A percentile compares a stretch with the other conserved stretches of the same genome.
phyloP scores from a whole-genome alignment of 1,140 invertebrate species.

The Anoplolepis gracilipes region DNA sequence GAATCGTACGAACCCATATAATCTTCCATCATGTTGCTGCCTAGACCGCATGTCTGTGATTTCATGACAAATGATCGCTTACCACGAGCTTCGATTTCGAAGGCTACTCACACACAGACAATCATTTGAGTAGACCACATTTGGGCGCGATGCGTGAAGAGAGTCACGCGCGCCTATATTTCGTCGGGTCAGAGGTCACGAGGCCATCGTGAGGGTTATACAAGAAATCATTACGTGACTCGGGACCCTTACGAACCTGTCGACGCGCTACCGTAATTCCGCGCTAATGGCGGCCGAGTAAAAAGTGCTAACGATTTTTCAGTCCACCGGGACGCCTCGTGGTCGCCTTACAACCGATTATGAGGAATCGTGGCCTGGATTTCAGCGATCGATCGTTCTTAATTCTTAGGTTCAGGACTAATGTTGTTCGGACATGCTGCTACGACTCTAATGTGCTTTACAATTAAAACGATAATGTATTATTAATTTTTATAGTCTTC shows the following conservation, averaged over 20 bases:
- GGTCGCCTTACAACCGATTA: constrained; percentile 47
- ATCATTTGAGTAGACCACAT: neutral
- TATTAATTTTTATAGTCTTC: neutral
- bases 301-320: constrained; percentile 61
- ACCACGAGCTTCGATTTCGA: constrained; percentile 37
- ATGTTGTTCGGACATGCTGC: neutral
- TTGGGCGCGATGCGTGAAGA: constrained; percentile 52
- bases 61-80: constrained; percentile 59
- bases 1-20: constrained; percentile 3
- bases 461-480: constrained; percentile 4
- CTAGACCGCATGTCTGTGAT: constrained; percentile 21
- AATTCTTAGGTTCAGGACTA: constrained; percentile 2
- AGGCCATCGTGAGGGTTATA: constrained; percentile 45
- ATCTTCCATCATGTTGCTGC: constrained; percentile 40
- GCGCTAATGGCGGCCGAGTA: constrained; percentile 30
- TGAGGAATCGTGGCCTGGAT: constrained; percentile 51
- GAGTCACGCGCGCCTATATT: constrained; percentile 48
- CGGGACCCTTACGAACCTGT: constrained; percentile 49
- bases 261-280: constrained; percentile 52
- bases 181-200: constrained; percentile 63
- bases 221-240: constrained; percentile 70
- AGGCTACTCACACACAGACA: neutral
- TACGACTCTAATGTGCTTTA: neutral
- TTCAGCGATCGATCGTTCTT: constrained; percentile 42
- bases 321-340: constrained; percentile 39